Conservation (phyloP, 2,113 vertebrate species). For the Ameiurus melas region DNA sequence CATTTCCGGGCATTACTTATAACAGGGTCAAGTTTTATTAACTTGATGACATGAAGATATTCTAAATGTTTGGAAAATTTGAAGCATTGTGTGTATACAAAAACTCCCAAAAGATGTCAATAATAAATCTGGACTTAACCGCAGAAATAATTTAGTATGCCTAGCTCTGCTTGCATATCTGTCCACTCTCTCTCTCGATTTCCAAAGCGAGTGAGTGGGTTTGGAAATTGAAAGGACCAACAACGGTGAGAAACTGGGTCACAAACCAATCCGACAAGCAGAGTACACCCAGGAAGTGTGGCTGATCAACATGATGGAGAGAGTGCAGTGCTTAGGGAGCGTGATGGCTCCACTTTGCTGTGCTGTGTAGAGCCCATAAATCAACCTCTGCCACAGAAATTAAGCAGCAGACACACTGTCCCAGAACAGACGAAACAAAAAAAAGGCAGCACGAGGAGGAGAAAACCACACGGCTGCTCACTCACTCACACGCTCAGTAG, state of each 20-base stretch:
- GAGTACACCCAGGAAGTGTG: constrained; percentile 35
- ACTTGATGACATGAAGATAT: neutral
- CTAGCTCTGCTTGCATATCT: neutral
- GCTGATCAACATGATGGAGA: constrained; percentile 33
- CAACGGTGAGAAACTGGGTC: constrained; percentile 30
- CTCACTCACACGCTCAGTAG: neutral
- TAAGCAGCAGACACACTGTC: constrained; percentile 27
- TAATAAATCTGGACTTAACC: neutral
- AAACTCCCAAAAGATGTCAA: neutral
- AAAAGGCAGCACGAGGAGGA: constrained; percentile 2
- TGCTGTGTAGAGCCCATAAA: constrained; percentile 34
- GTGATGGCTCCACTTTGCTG: constrained; percentile 34
- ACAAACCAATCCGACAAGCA: neutral
- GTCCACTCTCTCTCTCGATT: neutral
- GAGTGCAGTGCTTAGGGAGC: constrained; percentile 31
- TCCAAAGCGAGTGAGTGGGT: neutral
- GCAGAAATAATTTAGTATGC: neutral
- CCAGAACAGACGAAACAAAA: constrained; percentile 7
- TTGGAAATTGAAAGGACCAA: neutral
- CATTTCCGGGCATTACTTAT: neutral
- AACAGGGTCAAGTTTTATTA: neutral
- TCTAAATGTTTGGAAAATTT: neutral
- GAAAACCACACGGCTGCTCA: neutral
- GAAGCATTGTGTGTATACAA: neutral
- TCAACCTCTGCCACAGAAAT: constrained; percentile 41